phyloP scores from a whole-genome alignment of 1,140 invertebrate species.

The Diploscapter pachys region DNA sequence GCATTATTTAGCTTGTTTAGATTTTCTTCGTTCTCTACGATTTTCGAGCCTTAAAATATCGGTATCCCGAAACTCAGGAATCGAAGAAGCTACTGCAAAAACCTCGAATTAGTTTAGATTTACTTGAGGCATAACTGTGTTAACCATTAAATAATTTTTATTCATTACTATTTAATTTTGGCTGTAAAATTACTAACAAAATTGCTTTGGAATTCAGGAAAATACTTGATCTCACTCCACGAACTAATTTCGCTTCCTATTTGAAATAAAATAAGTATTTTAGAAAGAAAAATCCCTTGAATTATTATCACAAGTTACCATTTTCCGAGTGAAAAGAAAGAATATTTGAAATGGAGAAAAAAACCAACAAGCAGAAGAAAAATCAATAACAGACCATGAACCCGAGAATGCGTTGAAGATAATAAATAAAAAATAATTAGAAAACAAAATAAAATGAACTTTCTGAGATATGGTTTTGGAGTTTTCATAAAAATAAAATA shows the following conservation, averaged over 20 bases:
- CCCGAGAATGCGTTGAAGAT: too few species aligned
- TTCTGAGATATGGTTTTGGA: too few species aligned
- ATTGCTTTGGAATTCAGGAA: neutral
- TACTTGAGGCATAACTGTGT: neutral
- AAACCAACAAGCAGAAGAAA: too few species aligned
- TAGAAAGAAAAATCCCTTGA: neutral
- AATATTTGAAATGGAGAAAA: too few species aligned
- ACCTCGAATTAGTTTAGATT: neutral
- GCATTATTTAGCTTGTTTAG: neutral
- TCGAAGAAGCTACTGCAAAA: neutral
- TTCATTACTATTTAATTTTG: neutral
- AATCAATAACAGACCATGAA: too few species aligned
- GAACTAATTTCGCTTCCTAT: neutral
- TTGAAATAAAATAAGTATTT: neutral
- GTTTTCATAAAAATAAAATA: too few species aligned
- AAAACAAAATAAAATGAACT: too few species aligned
- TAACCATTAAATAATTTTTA: neutral
- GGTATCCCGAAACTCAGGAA: neutral
- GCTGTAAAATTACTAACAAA: neutral
- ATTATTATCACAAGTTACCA: too few species aligned
- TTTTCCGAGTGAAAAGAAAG: too few species aligned
- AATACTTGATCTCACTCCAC: neutral
- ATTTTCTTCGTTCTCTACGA: neutral
- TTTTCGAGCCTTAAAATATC: neutral
- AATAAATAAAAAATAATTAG: too few species aligned